Evolutionary conservation across 1,140 invertebrate genomes (phyloP).

Genomic region (Bombus huntii): DNA sequence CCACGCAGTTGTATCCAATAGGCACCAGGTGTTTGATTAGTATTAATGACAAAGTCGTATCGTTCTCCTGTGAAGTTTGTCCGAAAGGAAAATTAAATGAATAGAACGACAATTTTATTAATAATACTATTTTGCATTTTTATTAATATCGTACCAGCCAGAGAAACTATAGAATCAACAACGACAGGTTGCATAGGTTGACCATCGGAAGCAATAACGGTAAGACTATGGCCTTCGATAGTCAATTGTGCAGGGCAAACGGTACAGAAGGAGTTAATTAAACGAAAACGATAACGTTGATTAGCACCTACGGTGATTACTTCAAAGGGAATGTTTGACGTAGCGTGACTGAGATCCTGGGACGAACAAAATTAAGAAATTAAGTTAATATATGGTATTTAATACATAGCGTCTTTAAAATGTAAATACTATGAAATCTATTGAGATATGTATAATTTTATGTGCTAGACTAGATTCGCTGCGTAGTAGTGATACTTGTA

Average conservation of each 20-base stretch:
- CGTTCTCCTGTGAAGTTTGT: conserved; percentile 83
- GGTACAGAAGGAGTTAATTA: conserved; percentile 82
- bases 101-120: background rate
- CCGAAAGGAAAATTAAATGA: background rate
- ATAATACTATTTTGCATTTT: background rate
- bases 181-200: conserved; percentile 13
- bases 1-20: conserved; percentile 84
- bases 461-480: no score
- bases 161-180: conserved; percentile 37
- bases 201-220: conserved; percentile 83
- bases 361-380: background rate
- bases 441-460: no score
- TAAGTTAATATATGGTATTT: no score
- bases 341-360: conserved; percentile 32
- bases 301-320: conserved; percentile 70
- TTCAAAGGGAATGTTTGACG: conserved; percentile 53
- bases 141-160: conserved; percentile 11
- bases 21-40: conserved; percentile 80
- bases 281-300: conserved; percentile 81
- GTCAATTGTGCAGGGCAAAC: conserved; percentile 82
- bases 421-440: background rate
- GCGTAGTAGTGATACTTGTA: no score
- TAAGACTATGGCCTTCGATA: conserved; percentile 82
- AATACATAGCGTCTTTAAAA: background rate
- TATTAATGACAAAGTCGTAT: conserved; percentile 85